Conservation (phyloP, 2,113 vertebrate species). For the Vombatus ursinus region DNA sequence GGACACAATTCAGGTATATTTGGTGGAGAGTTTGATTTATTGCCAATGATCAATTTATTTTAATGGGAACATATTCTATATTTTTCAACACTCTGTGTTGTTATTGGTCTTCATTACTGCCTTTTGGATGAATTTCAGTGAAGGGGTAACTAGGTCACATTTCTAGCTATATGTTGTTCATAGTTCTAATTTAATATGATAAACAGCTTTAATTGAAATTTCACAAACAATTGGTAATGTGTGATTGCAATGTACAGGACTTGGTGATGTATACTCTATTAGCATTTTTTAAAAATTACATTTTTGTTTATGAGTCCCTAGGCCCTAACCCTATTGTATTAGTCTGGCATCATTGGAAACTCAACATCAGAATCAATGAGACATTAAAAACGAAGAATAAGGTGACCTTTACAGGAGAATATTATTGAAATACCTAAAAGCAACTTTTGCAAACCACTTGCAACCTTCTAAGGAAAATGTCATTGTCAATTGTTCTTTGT, state of each 20-base stretch:
- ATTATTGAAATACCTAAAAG: not conserved
- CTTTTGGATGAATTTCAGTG: conserved; percentile 61
- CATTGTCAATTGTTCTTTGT: not conserved
- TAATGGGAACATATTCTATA: conserved; percentile 39
- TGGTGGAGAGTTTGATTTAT: conserved; percentile 32
- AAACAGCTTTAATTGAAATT: conserved; percentile 67
- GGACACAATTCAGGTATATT: not conserved
- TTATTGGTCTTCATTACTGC: conserved; percentile 59
- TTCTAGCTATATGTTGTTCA: conserved; percentile 44
- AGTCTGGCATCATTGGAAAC: not conserved
- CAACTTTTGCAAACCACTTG: not conserved
- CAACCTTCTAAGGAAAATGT: not conserved
- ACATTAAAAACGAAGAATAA: not conserved
- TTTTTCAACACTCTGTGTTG: conserved; percentile 22
- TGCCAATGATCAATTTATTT: conserved; percentile 46
- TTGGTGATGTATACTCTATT: not conserved
- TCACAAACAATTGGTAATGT: conserved; percentile 53
- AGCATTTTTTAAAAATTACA: conserved; percentile 16
- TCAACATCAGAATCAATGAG: conserved; percentile 1
- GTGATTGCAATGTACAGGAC: conserved; percentile 15
- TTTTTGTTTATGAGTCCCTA: not conserved
- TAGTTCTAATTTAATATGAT: conserved; percentile 61
- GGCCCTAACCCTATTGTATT: not conserved
- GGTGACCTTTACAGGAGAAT: not conserved
- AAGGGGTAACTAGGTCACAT: conserved; percentile 54